Evolutionary conservation across 2,797 vertebrate genomes (phyloP).

Genomic region (Siniperca undulata): DNA sequence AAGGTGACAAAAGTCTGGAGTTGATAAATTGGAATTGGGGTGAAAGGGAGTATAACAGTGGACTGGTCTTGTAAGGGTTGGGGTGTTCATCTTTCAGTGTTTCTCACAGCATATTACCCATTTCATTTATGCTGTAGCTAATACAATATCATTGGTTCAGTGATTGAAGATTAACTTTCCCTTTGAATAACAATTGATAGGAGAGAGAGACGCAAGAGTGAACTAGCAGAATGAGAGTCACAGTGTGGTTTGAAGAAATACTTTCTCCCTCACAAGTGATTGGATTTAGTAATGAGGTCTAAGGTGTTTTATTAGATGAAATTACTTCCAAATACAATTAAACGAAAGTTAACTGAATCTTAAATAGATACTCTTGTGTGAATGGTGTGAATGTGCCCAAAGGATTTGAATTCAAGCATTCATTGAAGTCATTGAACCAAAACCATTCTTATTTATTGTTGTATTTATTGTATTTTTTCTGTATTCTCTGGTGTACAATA

Average conservation of each 20-base stretch:
- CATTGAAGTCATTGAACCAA: constrained; percentile 46
- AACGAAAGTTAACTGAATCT: constrained; percentile 72
- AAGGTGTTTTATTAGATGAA: constrained; percentile 77
- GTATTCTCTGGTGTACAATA: constrained; percentile 19
- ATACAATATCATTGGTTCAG: constrained; percentile 77
- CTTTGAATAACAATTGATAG: constrained; percentile 76
- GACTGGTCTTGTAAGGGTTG: constrained; percentile 67
- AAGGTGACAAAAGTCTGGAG: constrained; percentile 76
- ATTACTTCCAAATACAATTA: constrained; percentile 80
- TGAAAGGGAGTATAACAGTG: constrained; percentile 67
- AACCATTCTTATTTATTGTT: constrained; percentile 3
- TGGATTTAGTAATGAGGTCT: constrained; percentile 79
- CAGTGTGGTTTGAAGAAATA: constrained; percentile 68
- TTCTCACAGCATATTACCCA: constrained; percentile 74
- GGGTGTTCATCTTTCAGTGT: constrained; percentile 72
- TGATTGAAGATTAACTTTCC: constrained; percentile 79
- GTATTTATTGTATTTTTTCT: constrained; percentile 19
- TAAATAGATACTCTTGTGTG: constrained; percentile 57
- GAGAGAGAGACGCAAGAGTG: constrained; percentile 58
- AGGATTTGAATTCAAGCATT: constrained; percentile 45
- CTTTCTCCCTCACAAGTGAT: constrained; percentile 67
- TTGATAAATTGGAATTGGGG: constrained; percentile 78
- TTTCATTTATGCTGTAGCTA: constrained; percentile 77
- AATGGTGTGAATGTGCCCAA: constrained; percentile 38
- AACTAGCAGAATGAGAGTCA: constrained; percentile 62